Percentiles rank a stretch among this genome's conserved stretches.
Conservation (phyloP, 2,113 vertebrate species). For the Macroglossus sobrinus region DNA sequence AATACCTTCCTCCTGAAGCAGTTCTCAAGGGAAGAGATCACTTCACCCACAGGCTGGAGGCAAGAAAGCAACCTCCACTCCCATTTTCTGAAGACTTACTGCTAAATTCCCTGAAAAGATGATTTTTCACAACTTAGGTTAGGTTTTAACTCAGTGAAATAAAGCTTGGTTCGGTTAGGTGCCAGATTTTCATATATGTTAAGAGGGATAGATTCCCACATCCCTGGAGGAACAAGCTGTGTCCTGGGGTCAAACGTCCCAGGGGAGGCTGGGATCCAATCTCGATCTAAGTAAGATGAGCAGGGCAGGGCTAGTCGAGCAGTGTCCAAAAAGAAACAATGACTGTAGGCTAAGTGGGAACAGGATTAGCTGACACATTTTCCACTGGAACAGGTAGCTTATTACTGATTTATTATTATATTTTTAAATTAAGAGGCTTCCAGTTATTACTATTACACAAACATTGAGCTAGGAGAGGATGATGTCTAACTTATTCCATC, state of each 20-base stretch:
- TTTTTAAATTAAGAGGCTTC: not conserved
- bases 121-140: not conserved
- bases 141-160: not conserved
- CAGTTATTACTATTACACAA: not conserved
- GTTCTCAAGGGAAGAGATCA: not conserved
- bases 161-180: not conserved
- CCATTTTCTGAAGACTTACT: not conserved
- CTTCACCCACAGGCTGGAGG: not conserved
- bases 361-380: not conserved
- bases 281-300: not conserved
- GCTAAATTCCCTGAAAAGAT: not conserved
- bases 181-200: not conserved
- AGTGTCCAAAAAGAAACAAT: not conserved
- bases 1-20: not conserved
- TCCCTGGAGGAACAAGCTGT: not conserved
- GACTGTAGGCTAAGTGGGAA: not conserved
- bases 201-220: not conserved
- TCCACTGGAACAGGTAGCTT: not conserved
- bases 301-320: not conserved
- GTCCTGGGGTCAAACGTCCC: too few relatives aligned
- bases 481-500: not conserved
- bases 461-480: not conserved
- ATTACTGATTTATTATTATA: not conserved
- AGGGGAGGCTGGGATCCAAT: not conserved
- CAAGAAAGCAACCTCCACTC: not conserved